Evolutionary conservation across 2,888 invertebrate genomes (phyloP), one percentile per base, ranked within the genome.

Genomic region (Dilophus febrilis): DNA sequence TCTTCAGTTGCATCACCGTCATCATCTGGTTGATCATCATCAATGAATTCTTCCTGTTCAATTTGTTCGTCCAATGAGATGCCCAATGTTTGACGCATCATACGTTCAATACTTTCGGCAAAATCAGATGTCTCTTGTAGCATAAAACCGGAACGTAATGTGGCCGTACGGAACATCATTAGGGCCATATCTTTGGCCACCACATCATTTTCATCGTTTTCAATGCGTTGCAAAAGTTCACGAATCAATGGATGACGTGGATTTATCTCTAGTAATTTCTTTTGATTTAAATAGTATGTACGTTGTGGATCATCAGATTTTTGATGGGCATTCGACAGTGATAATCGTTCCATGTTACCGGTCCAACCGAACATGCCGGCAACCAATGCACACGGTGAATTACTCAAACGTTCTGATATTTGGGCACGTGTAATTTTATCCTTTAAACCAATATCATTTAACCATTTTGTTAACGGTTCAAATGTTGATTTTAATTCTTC

Each of bases 301-400:
- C 87, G 78, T 57, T 90, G 86, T 28, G 87, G 82, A 67, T 94
- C 92, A 56, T 94, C 86, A 4, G 80, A 62, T 61, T 97, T 97
- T 61, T 94, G 91, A 64, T 97, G 95, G 13, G 97, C 94, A 65
- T 98, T 97, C 35, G 86, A 84, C 46, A 85, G 65, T 46, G 95
- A 92, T 47, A 97, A 74, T 37, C 97, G 74, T 67, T 97, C 97
- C 97, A 98, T 97, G 65, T 97, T 97, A 53, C 95, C 97, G 51
- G 95, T 94, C 95, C 95, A 97, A 49, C 95, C 95, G 65, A 91
- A 97, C 69, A 86, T 81, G 44, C 87, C 84, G 47, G 97, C 97
- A 36, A 95, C 91, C 38, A 98, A 70, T 38, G 94, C 97, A 61
- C 92, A 94, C 1, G 97, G 97, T 7, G 95, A 94, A 53, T 79